Evolutionary conservation across 2,888 invertebrate species (phyloP).

Genomic region (Girardia tigrina): DNA sequence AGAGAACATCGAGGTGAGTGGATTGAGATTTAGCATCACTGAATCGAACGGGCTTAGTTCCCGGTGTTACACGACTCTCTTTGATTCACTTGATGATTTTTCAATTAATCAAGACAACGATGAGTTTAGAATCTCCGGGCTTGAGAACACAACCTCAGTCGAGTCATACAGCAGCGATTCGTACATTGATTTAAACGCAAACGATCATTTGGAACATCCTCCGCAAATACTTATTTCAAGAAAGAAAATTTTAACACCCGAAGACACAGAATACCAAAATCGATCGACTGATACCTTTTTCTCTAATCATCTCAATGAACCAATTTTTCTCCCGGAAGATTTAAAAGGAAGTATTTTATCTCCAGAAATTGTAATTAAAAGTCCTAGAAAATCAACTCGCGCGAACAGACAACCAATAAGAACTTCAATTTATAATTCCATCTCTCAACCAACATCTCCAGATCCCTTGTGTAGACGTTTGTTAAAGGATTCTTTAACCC

Average conservation of each 20-base stretch:
- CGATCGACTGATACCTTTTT: background rate
- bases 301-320: background rate
- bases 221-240: background rate
- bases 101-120: conserved; percentile 11
- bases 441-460: conserved; percentile 1
- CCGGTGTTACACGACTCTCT: background rate
- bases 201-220: background rate
- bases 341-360: conserved; percentile 14
- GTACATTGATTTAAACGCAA: background rate
- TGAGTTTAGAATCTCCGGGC: background rate
- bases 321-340: conserved; percentile 9
- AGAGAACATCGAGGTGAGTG: background rate
- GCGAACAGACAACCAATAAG: background rate
- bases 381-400: background rate
- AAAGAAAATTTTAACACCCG: background rate
- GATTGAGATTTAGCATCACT: background rate
- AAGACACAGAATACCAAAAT: background rate
- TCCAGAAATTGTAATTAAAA: background rate
- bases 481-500: background rate
- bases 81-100: conserved; percentile 13
- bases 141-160: background rate
- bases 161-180: background rate
- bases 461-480: background rate
- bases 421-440: background rate
- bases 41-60: background rate